Base-by-base conservation (phyloP, 2,113 vertebrate genomes). In the Xyliphius kryptos region DNA sequence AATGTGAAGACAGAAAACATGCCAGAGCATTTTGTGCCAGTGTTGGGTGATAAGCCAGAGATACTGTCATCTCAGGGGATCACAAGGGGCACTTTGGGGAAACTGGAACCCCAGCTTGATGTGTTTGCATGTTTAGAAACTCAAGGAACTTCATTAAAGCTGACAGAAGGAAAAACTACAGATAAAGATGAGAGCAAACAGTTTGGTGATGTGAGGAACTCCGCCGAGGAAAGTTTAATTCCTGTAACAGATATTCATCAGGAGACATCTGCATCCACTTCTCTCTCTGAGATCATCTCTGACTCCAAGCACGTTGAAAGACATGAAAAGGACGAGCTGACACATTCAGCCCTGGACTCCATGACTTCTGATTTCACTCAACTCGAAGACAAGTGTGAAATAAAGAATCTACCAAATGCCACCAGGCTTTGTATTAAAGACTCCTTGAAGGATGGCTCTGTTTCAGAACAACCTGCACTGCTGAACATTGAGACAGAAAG, bases 261-360 rank as follows among this genome's bases (percentile, higher is more conserved):
- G 44, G 66, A 65, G 67, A 64, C 66, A 68, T 61, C 56, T 61
- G 44, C 11, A 48, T 55, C 19, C 50, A 43, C 21, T 67, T 63
- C 49, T 46, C 14, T 38, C 50, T 49, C 49, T 51, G 54, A 58
- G 52, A 46, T 52, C 38, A 57, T 52, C 11, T 50, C 44, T 32
- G 49, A 50, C 26, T 47, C 26, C 9, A 38, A 58, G 15, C 53
- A n/a, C 19, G 43, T 11, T 56, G 14, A 38, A 32, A 47, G 40
- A 56, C 56, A 13, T 44, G 63, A 14, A 61, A 36, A 67, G 19
- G 38, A 26, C 11, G 48, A 5, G 6, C 37, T 2, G 37, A 37
- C 20, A 3, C 47, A 21, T 43, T 21, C 54, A 50, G 44, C 41
- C 38, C 21, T 51, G 56, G 15, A 65, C 9, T 20, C 50, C 41